These are phyloP conservation scores for Alauda arvensis DNA, from an alignment of 2,797 vertebrate species.

Conservation along the genomic window DNA sequence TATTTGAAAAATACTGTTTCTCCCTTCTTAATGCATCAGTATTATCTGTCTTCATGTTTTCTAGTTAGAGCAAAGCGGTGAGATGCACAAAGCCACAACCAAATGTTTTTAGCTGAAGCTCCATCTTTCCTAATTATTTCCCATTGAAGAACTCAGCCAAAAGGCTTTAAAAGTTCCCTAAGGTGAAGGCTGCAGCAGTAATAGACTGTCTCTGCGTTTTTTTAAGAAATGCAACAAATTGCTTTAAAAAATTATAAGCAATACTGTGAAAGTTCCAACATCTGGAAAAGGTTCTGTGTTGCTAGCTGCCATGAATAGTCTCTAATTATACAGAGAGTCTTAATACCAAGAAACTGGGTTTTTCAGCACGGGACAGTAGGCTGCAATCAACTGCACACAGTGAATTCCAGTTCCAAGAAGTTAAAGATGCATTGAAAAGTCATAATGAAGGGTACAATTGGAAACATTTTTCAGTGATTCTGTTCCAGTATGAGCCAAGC, in stretches of 20 bases:
- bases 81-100: not conserved
- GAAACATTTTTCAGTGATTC: slow-evolving; percentile 33
- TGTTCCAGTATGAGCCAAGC: not conserved
- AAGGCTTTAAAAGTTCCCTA: not conserved
- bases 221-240: not conserved
- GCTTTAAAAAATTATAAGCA: not conserved
- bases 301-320: slow-evolving; percentile 15
- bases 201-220: not conserved
- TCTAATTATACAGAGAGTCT: slow-evolving; percentile 5
- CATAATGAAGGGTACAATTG: slow-evolving; percentile 22
- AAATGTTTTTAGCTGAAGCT: not conserved
- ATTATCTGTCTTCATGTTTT: not conserved
- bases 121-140: slow-evolving; percentile 20
- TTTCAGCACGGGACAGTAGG: not conserved
- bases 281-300: slow-evolving; percentile 3
- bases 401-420: slow-evolving; percentile 14
- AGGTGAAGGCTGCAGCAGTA: not conserved
- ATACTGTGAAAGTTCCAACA: not conserved
- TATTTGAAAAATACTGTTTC: not conserved
- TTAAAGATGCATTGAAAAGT: slow-evolving; percentile 36
- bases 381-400: slow-evolving; percentile 19
- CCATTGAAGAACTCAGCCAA: slow-evolving; percentile 1
- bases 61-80: not conserved
- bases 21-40: not conserved
- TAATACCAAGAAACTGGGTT: not conserved